Evolutionary conservation across 2,888 invertebrate species (phyloP).

Genomic region (Meiosimyza platycephala): DNA sequence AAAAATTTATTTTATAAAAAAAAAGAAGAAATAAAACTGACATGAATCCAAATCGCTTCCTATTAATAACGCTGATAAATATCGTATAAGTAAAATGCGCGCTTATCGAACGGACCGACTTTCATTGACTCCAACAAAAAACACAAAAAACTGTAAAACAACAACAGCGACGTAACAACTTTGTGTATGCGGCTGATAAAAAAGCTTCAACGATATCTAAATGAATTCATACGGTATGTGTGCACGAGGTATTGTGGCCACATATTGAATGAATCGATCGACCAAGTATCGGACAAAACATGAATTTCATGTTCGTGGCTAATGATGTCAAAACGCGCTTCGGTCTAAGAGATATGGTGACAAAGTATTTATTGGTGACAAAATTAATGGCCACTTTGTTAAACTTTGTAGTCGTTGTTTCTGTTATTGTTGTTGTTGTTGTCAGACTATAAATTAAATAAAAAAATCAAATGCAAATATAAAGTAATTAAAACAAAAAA

Average conservation of each 20-base stretch:
- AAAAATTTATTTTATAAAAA: conserved; percentile 2
- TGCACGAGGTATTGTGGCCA: background rate
- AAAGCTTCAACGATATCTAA: background rate
- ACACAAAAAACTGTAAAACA: background rate
- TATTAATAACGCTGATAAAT: conserved; percentile 57
- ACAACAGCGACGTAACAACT: background rate
- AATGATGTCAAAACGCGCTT: conserved; percentile 4
- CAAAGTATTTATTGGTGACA: conserved; percentile 10
- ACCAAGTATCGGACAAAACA: background rate
- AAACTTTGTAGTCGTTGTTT: background rate
- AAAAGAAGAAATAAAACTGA: conserved; percentile 18
- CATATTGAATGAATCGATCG: conserved; percentile 4
- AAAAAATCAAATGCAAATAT: too few species aligned
- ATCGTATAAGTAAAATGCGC: conserved; percentile 47
- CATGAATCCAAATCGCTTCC: conserved; percentile 52
- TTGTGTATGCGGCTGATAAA: background rate
- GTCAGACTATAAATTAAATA: too few species aligned
- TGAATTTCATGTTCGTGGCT: conserved; percentile 15
- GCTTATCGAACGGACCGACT: conserved; percentile 31
- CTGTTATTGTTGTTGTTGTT: too few species aligned
- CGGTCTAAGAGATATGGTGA: background rate
- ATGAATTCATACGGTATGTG: too few species aligned
- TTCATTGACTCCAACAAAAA: conserved; percentile 6
- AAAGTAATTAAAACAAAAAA: too few species aligned
- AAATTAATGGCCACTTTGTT: background rate